A percentile compares a stretch with the other conserved stretches of the same genome.
Conservation (phyloP, 2,113 vertebrate species). For the Microcebus tavaratra region DNA sequence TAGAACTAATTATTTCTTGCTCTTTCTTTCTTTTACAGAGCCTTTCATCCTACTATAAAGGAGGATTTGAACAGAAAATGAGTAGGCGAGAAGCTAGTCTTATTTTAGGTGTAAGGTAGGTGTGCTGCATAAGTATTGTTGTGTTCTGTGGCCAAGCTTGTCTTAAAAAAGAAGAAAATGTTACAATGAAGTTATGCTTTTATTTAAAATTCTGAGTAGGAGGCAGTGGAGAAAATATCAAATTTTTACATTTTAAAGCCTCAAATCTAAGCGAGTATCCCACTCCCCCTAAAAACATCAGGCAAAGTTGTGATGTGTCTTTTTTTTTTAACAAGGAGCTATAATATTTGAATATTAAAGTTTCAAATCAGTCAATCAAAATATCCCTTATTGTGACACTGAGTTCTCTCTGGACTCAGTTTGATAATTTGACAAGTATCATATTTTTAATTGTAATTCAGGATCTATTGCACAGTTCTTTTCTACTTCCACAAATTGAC, state of each 20-base stretch:
- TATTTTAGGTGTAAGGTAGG: slow-evolving; percentile 95
- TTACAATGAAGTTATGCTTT: neutral
- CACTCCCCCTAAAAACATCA: neutral
- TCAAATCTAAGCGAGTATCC: neutral
- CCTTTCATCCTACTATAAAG: slow-evolving; percentile 95
- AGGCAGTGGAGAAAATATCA: neutral
- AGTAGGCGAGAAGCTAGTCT: slow-evolving; percentile 94
- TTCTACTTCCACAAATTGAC: neutral
- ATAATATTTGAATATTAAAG: slow-evolving; percentile 47
- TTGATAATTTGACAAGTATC: neutral
- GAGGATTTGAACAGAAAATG: slow-evolving; percentile 97
- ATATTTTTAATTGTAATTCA: neutral
- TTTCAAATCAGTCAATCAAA: neutral
- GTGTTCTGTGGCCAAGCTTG: slow-evolving; percentile 53
- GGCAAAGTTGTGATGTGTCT: neutral
- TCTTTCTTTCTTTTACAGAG: slow-evolving; percentile 81
- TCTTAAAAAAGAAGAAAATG: slow-evolving; percentile 53
- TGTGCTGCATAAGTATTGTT: slow-evolving; percentile 63
- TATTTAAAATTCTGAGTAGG: slow-evolving; percentile 24
- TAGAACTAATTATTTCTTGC: slow-evolving; percentile 77
- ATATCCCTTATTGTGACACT: slow-evolving; percentile 38
- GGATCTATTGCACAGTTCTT: neutral
- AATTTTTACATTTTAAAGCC: slow-evolving; percentile 48
- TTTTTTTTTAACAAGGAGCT: slow-evolving; percentile 55
- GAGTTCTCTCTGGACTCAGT: slow-evolving; percentile 28